Base-by-base conservation (phyloP, 2,888 invertebrate species). In the Diarsia brunnea region DNA sequence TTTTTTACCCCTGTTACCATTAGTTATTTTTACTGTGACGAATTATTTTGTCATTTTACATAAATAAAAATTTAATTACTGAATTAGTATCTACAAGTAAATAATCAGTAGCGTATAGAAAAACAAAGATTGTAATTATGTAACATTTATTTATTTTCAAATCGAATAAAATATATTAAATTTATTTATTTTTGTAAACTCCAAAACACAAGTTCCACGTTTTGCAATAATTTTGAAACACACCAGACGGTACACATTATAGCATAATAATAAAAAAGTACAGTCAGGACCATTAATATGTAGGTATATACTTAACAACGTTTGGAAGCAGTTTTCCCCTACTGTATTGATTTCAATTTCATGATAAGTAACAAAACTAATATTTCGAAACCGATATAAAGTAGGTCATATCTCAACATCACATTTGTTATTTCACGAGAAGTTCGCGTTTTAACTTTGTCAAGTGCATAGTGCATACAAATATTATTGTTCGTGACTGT, bases 191-290 rank as follows among this genome's bases (percentile, higher is more conserved):
- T 61, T 38, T 14, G 14, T 24, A 21, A n/a, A 53, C 43, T 47
- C 31, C 45, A 64, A 63, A 45, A 12, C 55, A 47, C 21, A 73
- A 61, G 61, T 65, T 51, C 61, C 68, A 82, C 55, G 24, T 47
- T 58, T 21, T 3, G 58, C 61, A 73, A 70, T 84, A 69, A 61
- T 58, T 68, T 58, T 43, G 4, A 5, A 84, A 53, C 43, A 65
- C 78, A 71, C 38, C 45, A 53, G 53, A 69, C 31, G 27, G 43
- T 61, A 70, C 14, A 73, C 10, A 47, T 24, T 60, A 64, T 69
- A 45, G 58, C 16, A 27, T 55, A 66, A 55, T 47, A 53, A 38
- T 38, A 38, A 38, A 38, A 38, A 38, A 38, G 38, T 38, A 38
- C 38, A 38, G 38, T 38, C 1, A 38, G 8, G 7, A 38, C 8